phyloP scores from a whole-genome alignment of 2,797 vertebrate genomes.

The Nannoperca obscura region DNA sequence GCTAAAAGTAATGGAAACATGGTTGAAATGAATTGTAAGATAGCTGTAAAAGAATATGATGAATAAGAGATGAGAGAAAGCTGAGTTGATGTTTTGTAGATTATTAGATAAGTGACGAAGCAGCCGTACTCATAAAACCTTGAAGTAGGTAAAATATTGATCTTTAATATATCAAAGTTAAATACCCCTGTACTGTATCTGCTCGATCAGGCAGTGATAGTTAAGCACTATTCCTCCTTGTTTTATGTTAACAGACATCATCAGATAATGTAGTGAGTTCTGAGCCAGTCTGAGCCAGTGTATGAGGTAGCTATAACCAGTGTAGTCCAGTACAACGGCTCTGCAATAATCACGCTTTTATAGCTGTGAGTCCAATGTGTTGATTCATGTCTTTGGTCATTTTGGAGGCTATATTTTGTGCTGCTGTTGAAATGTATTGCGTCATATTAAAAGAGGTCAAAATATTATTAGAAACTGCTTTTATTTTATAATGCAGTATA shows the following conservation, averaged over 20 bases:
- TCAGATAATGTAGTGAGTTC: neutral
- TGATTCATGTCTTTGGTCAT: neutral
- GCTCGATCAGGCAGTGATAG: neutral
- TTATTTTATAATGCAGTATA: neutral
- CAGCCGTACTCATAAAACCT: neutral
- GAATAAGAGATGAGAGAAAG: constrained; percentile 7
- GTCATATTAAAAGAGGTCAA: neutral
- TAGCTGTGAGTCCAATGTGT: neutral
- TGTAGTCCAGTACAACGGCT: neutral
- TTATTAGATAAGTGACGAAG: constrained; percentile 11
- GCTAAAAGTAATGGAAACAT: too few species aligned
- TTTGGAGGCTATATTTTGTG: neutral
- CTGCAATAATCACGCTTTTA: neutral
- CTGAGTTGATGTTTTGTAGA: constrained; percentile 18
- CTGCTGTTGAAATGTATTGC: neutral
- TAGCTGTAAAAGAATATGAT: neutral
- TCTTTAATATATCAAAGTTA: constrained; percentile 12
- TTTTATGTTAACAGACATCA: constrained; percentile 4
- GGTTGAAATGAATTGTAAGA: neutral
- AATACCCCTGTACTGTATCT: neutral
- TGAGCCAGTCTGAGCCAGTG: neutral
- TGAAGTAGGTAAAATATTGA: constrained; percentile 31
- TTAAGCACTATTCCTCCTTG: neutral
- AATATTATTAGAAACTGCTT: neutral
- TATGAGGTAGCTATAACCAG: neutral